Base-by-base conservation (phyloP, 2,888 invertebrate species). In the Mesorhabditis spiculigera region DNA sequence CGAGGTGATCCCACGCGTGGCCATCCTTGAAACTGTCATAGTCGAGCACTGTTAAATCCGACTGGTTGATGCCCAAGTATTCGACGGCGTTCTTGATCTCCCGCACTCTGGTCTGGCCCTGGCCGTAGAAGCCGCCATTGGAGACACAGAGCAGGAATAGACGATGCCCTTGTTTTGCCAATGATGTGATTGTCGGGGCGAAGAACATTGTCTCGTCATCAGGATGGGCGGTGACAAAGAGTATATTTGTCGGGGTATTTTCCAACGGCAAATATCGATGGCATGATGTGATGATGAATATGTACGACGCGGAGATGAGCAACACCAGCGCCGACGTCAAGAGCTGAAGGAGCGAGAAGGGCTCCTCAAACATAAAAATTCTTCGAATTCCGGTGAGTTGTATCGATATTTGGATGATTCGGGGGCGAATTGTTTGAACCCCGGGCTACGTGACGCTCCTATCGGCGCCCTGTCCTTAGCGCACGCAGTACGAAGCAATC, bases 201-300 rank as follows among this genome's bases (percentile, higher is more conserved):
- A 98, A 98, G 87, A 98, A 98, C 97, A 98, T 96, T 81, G 93
- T 93, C 87, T 98, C 97, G 87, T 98, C 97, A 87, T 98, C 97
- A 16, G 97, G 97, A 89, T 98, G 98, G 42, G 97, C 95, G 63
- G 91, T 92, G 3, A 96, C 91, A 68, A 97, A 86, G 45, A 96
- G 87, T 63, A 93, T 72, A 13, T 50, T 50, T 13, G 58, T n/a
- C 4, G 68, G 28, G 28, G 28, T 28, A 28, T 28, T 28, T 28
- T 28, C 28, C 28, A 28, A 28, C 28, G 28, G 28, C 28, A 28
- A 28, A 28, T 28, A 28, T 28, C 28, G 28, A 28, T 28, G 28
- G 28, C 28, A 28, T 28, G 28, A 28, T 28, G 28, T 28, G 28
- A 28, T 28, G 28, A 28, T 28, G 28, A 28, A 28, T 28, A 28